Percentiles rank a stretch among this genome's conserved stretches.
phyloP scores from a whole-genome alignment of 2,113 vertebrate genomes.

The Dicentrarchus labrax region DNA sequence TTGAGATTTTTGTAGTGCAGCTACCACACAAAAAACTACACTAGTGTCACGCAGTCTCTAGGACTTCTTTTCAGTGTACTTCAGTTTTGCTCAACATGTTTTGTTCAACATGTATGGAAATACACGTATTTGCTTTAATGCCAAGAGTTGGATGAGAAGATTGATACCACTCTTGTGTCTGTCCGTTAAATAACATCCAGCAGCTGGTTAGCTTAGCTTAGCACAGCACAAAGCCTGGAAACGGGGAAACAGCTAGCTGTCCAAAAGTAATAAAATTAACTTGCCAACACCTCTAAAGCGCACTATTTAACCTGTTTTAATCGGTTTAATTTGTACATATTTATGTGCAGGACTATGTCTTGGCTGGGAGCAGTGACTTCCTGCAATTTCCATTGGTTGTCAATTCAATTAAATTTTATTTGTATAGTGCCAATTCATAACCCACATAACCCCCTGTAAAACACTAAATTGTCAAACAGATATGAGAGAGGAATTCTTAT shows the following conservation, averaged over 20 bases:
- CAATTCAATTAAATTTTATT: too few species aligned
- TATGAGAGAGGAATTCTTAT: not conserved
- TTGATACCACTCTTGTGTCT: not conserved
- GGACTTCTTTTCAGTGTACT: too few species aligned
- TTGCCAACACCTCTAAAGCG: not conserved
- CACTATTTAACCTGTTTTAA: not conserved
- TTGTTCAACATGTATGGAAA: not conserved
- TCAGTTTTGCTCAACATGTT: too few species aligned
- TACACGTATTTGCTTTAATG: not conserved
- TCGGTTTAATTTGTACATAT: not conserved
- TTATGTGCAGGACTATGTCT: not conserved
- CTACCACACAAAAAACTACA: not conserved
- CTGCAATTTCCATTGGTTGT: not conserved
- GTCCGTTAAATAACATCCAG: not conserved
- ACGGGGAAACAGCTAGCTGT: not conserved
- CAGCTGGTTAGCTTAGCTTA: not conserved
- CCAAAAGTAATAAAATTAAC: not conserved
- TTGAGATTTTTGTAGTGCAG: not conserved
- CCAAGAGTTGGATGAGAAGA: not conserved
- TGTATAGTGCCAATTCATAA: not conserved
- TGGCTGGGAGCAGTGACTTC: not conserved
- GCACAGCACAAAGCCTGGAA: not conserved
- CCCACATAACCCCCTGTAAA: not conserved
- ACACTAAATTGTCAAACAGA: not conserved
- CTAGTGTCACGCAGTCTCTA: too few species aligned